phyloP scores from a whole-genome alignment of 2,888 invertebrate genomes.

The Nephrotoma guestfalica region DNA sequence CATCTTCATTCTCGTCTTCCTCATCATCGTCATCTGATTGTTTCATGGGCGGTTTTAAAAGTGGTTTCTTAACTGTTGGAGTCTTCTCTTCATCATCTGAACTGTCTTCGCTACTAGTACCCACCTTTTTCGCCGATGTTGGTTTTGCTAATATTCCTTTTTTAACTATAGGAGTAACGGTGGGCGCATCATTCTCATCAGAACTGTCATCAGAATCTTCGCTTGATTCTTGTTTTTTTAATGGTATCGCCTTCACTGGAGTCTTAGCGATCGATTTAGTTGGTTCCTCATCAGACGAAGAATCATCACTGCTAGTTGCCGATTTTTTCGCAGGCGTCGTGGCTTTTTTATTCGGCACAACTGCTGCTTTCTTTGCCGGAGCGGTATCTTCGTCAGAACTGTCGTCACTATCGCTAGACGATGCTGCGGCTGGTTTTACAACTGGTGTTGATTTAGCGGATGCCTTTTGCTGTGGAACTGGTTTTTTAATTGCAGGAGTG shows the following conservation, averaged over 20 bases:
- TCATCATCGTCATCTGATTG: slow-evolving; percentile 13
- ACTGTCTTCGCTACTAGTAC: slow-evolving; percentile 13
- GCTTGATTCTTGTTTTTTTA: slow-evolving; percentile 30
- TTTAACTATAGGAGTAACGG: slow-evolving; percentile 9
- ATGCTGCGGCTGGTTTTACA: slow-evolving; percentile 13
- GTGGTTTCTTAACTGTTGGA: slow-evolving; percentile 12
- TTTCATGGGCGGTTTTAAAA: slow-evolving; percentile 22
- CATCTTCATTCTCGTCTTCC: slow-evolving; percentile 11
- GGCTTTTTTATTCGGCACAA: slow-evolving; percentile 13
- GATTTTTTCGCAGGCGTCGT: slow-evolving; percentile 15
- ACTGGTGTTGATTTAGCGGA: slow-evolving; percentile 11
- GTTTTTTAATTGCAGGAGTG: slow-evolving; percentile 13
- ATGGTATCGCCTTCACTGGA: slow-evolving; percentile 16
- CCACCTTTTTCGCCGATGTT: slow-evolving; percentile 12
- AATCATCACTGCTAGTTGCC: slow-evolving; percentile 9
- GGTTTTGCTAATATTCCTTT: slow-evolving; percentile 10
- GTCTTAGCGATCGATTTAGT: slow-evolving; percentile 20
- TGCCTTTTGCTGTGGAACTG: slow-evolving; percentile 7
- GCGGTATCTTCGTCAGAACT: slow-evolving; percentile 12
- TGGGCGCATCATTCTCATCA: slow-evolving; percentile 30
- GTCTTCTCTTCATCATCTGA: slow-evolving; percentile 13
- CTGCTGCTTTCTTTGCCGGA: slow-evolving; percentile 16
- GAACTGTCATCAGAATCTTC: slow-evolving; percentile 30
- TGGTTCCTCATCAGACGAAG: neutral
- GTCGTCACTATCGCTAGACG: slow-evolving; percentile 20